These are phyloP conservation scores for Ormyrus rosae DNA, from an alignment of 2,888 invertebrate species.

Conservation along the genomic window DNA sequence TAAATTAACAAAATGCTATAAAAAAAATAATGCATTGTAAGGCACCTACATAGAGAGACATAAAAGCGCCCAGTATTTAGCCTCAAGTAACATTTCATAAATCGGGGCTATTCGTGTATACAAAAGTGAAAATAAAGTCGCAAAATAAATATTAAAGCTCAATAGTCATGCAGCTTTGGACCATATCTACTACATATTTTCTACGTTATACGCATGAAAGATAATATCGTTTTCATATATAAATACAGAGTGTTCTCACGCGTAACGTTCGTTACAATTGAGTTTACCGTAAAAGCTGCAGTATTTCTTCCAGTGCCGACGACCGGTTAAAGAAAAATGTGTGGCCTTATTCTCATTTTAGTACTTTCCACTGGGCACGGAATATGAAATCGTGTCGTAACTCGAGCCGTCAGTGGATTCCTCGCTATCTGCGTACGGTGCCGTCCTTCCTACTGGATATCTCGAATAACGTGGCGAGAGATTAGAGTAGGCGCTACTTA, in stretches of 20 bases:
- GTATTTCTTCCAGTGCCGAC: background rate
- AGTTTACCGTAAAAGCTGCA: slow-evolving; percentile 8
- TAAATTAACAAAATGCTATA: slow-evolving; percentile 34
- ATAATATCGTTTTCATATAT: too few species aligned
- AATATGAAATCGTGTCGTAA: slow-evolving; percentile 74
- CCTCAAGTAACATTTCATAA: slow-evolving; percentile 15
- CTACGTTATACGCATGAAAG: too few species aligned
- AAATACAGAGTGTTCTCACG: background rate
- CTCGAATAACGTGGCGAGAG: slow-evolving; percentile 66
- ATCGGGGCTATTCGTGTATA: background rate
- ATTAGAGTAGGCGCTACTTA: slow-evolving; percentile 61
- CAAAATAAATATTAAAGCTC: slow-evolving; percentile 15
- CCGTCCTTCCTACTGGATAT: slow-evolving; percentile 62
- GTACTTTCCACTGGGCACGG: slow-evolving; percentile 67
- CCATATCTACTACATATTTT: too few species aligned
- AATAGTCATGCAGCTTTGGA: background rate
- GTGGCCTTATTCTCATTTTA: slow-evolving; percentile 31
- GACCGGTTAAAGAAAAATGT: background rate
- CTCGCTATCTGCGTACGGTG: slow-evolving; percentile 53
- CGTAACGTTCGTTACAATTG: slow-evolving; percentile 2
- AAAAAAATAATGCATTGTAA: slow-evolving; percentile 9
- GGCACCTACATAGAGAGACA: background rate
- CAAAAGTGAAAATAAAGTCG: slow-evolving; percentile 20
- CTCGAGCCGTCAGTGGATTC: slow-evolving; percentile 60
- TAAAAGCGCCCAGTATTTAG: slow-evolving; percentile 19